Evolutionary conservation across 1,140 invertebrate species (phyloP).

Genomic region (Trigoniulus corallinus): DNA sequence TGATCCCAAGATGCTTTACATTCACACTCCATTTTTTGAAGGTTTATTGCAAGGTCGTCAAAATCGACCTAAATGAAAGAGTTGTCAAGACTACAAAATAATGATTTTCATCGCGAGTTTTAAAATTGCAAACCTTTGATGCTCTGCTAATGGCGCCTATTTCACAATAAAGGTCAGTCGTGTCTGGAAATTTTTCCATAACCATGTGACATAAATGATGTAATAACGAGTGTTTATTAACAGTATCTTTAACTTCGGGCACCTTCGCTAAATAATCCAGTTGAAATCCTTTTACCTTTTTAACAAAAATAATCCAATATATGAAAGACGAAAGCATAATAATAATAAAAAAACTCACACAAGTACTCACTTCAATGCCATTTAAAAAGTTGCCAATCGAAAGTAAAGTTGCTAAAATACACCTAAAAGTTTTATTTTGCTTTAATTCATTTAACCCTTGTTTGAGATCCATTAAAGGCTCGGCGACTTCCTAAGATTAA

Average conservation of each 20-base stretch:
- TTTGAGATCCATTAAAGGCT: constrained; percentile 96
- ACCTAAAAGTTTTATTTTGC: constrained; percentile 84
- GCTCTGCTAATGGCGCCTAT: constrained; percentile 82
- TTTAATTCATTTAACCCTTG: constrained; percentile 81
- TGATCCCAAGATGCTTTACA: constrained; percentile 97
- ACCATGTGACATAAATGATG: constrained; percentile 97
- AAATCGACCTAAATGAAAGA: constrained; percentile 48
- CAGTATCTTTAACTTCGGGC: constrained; percentile 97
- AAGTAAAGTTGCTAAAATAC: constrained; percentile 79
- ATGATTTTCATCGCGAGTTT: neutral
- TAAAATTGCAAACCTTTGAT: constrained; percentile 35
- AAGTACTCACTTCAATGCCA: constrained; percentile 49
- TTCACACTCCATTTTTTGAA: constrained; percentile 76
- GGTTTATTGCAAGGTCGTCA: constrained; percentile 66
- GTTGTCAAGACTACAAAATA: neutral
- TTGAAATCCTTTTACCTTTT: constrained; percentile 80
- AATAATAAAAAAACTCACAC: too few relatives aligned
- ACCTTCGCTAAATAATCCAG: constrained; percentile 95
- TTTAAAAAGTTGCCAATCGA: constrained; percentile 96
- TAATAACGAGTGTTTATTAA: constrained; percentile 92
- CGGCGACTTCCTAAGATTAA: constrained; percentile 87
- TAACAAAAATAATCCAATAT: neutral
- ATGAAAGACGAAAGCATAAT: neutral
- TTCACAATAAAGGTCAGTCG: constrained; percentile 93
- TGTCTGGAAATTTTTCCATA: constrained; percentile 87